A percentile compares a stretch with the other conserved stretches of the same genome.
phyloP scores from a whole-genome alignment of 2,113 vertebrate species.

The Dipodomys spectabilis region DNA sequence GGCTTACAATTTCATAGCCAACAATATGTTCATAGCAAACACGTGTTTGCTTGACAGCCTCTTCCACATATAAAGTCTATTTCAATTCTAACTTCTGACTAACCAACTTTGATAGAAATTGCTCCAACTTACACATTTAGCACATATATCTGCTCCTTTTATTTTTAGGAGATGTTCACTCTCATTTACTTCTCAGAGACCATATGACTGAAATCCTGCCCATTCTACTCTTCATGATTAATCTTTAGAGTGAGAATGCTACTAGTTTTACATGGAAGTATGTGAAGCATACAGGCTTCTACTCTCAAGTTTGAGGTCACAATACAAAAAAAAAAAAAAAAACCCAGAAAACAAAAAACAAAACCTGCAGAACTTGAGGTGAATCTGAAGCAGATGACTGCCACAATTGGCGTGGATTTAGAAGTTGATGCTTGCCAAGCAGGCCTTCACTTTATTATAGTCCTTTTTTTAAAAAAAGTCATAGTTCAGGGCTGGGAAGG shows the following conservation, averaged over 20 bases:
- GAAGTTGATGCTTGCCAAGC: neutral
- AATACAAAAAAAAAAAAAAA: neutral
- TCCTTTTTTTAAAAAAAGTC: too few species aligned
- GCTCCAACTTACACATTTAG: neutral
- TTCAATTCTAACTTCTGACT: neutral
- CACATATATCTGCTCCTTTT: neutral
- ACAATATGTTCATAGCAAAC: neutral
- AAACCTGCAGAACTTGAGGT: neutral
- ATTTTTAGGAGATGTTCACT: neutral
- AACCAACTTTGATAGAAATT: conserved; percentile 4
- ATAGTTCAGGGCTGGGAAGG: too few species aligned
- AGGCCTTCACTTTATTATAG: neutral
- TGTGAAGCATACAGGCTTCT: neutral
- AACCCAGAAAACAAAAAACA: neutral
- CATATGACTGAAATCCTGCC: neutral
- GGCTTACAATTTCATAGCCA: neutral
- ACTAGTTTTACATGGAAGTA: neutral
- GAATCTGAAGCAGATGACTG: neutral
- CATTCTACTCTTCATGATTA: neutral
- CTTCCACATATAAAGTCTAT: neutral
- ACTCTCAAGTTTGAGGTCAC: neutral
- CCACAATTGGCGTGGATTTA: neutral
- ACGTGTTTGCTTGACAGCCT: neutral
- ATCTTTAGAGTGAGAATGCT: neutral
- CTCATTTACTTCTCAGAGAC: neutral